These are phyloP conservation scores for Micronycteris hirsuta DNA, from an alignment of 2,113 vertebrate species.

Conservation along the genomic window DNA sequence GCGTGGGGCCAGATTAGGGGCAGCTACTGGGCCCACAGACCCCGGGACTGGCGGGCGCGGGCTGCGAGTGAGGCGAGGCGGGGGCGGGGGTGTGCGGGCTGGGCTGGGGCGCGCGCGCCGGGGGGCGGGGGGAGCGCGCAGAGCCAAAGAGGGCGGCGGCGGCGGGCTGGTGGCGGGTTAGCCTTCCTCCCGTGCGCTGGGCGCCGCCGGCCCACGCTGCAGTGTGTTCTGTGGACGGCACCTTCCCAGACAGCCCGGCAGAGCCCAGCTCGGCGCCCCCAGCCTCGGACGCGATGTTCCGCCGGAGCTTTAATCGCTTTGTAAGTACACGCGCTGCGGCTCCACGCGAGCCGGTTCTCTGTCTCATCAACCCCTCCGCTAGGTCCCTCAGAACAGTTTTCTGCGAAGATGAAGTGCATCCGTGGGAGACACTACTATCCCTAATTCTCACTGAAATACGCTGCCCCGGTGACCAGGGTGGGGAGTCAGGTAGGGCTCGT, in stretches of 20 bases:
- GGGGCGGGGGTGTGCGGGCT: neutral
- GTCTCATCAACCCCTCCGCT: neutral
- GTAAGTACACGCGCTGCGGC: slow-evolving; percentile 63
- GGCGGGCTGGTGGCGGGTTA: neutral
- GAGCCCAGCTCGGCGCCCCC: slow-evolving; percentile 33
- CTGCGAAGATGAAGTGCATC: neutral
- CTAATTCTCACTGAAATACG: neutral
- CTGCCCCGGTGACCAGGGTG: neutral
- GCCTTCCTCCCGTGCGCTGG: neutral
- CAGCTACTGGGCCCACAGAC: neutral
- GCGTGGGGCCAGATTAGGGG: neutral
- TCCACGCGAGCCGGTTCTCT: neutral
- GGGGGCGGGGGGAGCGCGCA: neutral
- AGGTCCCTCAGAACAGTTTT: neutral
- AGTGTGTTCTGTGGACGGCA: slow-evolving; percentile 64
- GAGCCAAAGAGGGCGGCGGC: neutral
- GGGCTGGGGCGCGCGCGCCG: neutral
- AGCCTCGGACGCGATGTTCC: slow-evolving; percentile 68
- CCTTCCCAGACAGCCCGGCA: neutral
- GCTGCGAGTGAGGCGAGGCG: neutral
- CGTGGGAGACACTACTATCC: neutral
- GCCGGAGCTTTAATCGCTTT: slow-evolving; percentile 70
- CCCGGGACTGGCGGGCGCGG: neutral
- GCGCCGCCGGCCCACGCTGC: slow-evolving; percentile 55
- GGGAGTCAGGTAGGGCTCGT: neutral